A percentile compares a stretch with the other conserved stretches of the same genome.
Conservation (phyloP, 2,113 vertebrate genomes). For the Clarias magur region DNA sequence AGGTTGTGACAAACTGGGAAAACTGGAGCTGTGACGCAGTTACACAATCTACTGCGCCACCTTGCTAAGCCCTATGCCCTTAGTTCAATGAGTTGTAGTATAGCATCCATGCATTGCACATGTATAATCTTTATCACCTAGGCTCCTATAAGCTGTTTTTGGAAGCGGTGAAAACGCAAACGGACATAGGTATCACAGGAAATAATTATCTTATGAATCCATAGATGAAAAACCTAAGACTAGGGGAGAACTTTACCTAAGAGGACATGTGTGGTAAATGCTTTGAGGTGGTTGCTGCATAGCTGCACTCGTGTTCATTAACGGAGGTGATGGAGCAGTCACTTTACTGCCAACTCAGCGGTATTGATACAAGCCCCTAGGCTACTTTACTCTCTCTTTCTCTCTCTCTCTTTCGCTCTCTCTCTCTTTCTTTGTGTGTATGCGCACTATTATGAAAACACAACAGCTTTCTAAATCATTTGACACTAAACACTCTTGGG, state of each 20-base stretch:
- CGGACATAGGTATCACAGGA: neutral
- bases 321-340: slow-evolving; percentile 35
- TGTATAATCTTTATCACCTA: neutral
- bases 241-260: neutral
- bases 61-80: neutral
- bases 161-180: neutral
- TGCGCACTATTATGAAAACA: slow-evolving; percentile 10
- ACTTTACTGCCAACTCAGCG: slow-evolving; percentile 44
- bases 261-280: neutral
- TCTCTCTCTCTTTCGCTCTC: slow-evolving; percentile 24
- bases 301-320: slow-evolving; percentile 35
- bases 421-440: slow-evolving; percentile 20
- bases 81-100: neutral
- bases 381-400: slow-evolving; percentile 2
- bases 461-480: slow-evolving; percentile 20
- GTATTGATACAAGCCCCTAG: slow-evolving; percentile 41
- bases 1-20: neutral
- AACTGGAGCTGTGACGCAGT: neutral
- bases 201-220: neutral
- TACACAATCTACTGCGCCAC: neutral
- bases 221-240: neutral
- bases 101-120: neutral
- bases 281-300: slow-evolving; percentile 13
- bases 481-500: slow-evolving; percentile 8
- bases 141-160: neutral